Base-by-base conservation (phyloP, 2,888 invertebrate species). In the Leptopilina myrica region DNA sequence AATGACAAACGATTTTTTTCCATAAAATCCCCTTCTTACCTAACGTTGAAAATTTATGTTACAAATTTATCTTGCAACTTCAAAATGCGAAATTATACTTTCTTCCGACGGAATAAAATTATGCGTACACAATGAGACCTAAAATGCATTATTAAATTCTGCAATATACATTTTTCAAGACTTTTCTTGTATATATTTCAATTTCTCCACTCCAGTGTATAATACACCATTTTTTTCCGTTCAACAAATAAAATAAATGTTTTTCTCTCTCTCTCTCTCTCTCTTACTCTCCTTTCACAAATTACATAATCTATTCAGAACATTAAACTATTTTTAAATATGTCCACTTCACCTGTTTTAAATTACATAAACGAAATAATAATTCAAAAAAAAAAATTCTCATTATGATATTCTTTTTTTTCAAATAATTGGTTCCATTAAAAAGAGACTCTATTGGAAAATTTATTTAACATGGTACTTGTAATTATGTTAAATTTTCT, bases 141-240 rank as follows among this genome's bases (percentile, higher is more conserved):
- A 62, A 62, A 62, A 62, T 62, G 62, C 62, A 62, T 62, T 62
- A 62, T 62, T 62, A 62, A 62, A 62, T 62, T n/a, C 15, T 62
- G 62, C 62, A 62, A 62, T 62, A 62, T 62, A 62, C 62, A 62
- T 62, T 62, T 62, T 62, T 62, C 62, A 62, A 62, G 62, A 62
- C 62, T 62, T 43, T 62, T n/a, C 20, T 33, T 49, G 49, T 62
- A 62, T 33, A 33, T 33, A 33, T 33, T 62, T 62, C 20, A 20
- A 62, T 20, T 62, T 62, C 15, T 62, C 15, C n/a, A 62, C 62
- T 62, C 8, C 62, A 62, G 15, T 62, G 62, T 20, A 62, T 62
- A 62, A 62, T 62, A 62, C 8, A 9, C 62, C 9, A n/a, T 59
- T 59, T 59, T 43, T 43, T 49, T 49, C 7, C 46, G 7, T 7